Percentiles rank a stretch among this genome's conserved stretches.
These are phyloP conservation scores for Plecotus auritus DNA, from an alignment of 2,113 vertebrate genomes.

Conservation along the genomic window DNA sequence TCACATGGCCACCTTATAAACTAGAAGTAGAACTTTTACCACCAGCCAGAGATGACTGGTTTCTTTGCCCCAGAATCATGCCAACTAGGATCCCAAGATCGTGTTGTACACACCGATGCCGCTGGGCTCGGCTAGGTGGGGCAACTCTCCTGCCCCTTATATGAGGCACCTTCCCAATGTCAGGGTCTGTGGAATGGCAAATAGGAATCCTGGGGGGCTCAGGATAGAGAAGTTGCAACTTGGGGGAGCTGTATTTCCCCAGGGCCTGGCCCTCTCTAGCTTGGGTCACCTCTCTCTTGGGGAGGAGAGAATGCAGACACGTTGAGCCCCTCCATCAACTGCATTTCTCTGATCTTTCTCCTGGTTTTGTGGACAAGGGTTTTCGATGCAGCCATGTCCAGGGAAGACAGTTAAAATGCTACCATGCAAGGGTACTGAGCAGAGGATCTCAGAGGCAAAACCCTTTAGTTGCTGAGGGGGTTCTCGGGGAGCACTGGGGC, in stretches of 20 bases:
- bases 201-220: not conserved
- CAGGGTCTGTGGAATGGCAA: not conserved
- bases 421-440: no score
- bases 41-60: not conserved
- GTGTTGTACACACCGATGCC: not conserved
- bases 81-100: not conserved
- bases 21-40: not conserved
- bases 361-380: not conserved
- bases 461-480: not conserved
- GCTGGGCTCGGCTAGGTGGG: no score
- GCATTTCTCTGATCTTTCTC: not conserved
- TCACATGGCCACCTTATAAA: not conserved
- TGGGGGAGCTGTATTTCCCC: not conserved
- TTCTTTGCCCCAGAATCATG: not conserved
- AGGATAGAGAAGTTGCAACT: not conserved
- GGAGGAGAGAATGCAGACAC: not conserved
- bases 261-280: not conserved
- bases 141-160: not conserved
- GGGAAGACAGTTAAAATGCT: not conserved
- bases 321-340: not conserved
- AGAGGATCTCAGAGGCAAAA: not conserved
- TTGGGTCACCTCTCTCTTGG: not conserved
- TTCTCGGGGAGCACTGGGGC: not conserved
- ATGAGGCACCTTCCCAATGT: not conserved
- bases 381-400: not conserved